A percentile compares a stretch with the other conserved stretches of the same genome.
Evolutionary conservation across 2,888 invertebrate genomes (phyloP).

Genomic region (Resseliella maxima): DNA sequence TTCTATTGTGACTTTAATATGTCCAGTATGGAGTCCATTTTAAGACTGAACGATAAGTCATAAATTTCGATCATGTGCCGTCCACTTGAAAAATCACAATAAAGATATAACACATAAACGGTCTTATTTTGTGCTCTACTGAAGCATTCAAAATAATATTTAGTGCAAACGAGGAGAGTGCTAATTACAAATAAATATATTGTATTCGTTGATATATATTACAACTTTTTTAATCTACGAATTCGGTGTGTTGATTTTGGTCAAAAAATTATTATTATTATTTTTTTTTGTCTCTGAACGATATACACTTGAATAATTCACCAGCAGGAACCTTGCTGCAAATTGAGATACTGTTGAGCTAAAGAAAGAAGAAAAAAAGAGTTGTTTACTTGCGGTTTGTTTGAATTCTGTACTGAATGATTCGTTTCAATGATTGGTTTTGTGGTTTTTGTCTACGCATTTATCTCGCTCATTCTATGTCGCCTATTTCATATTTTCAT

Average conservation of each 20-base stretch:
- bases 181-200: slow-evolving; percentile 54
- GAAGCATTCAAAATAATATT: background rate
- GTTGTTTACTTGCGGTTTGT: background rate
- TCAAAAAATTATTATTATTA: no score
- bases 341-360: background rate
- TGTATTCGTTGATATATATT: background rate
- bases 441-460: slow-evolving; percentile 26
- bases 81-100: slow-evolving; percentile 19
- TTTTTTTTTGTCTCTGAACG: background rate
- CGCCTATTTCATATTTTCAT: background rate
- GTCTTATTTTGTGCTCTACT: background rate
- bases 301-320: background rate
- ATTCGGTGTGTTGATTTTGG: background rate
- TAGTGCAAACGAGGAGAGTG: no score
- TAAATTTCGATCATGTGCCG: background rate
- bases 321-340: background rate
- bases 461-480: background rate
- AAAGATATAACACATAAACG: slow-evolving; percentile 1
- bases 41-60: background rate
- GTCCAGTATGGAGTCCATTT: background rate
- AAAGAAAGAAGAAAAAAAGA: background rate
- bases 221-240: background rate
- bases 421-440: background rate
- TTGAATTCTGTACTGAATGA: background rate
- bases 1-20: no score